A percentile compares a stretch with the other conserved stretches of the same genome.
phyloP scores from a whole-genome alignment of 64 coral and sea anemone species.

The Montipora efflorescens region DNA sequence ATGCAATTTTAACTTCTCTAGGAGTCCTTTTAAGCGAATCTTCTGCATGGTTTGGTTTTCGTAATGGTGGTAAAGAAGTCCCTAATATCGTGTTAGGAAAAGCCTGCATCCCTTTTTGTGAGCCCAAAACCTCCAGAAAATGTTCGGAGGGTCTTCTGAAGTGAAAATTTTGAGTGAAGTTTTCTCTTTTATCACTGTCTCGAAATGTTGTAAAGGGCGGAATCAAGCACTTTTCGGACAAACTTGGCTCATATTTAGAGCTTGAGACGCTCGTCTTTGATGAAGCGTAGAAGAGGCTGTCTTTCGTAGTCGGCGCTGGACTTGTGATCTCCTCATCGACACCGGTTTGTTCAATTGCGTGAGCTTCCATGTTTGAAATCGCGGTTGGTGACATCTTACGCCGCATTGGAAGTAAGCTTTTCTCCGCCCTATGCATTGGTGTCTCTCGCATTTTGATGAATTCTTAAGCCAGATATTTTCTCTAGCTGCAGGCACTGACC shows the following conservation, averaged over 20 bases:
- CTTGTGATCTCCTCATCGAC: neutral
- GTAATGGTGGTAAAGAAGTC: neutral
- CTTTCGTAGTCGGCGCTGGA: neutral
- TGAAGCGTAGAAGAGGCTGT: slow-evolving; percentile 17
- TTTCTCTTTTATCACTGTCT: neutral
- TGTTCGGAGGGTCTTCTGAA: slow-evolving; percentile 35
- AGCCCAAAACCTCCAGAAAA: slow-evolving; percentile 40
- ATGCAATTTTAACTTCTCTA: slow-evolving; percentile 9
- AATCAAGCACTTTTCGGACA: neutral
- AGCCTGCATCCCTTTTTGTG: neutral
- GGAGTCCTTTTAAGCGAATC: neutral
- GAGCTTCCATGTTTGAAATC: slow-evolving; percentile 2
- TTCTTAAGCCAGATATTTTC: neutral
- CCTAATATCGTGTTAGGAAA: neutral
- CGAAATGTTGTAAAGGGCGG: slow-evolving; percentile 13
- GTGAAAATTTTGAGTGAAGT: neutral
- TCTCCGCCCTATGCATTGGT: slow-evolving; percentile 20
- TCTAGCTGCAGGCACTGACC: neutral
- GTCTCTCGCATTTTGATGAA: slow-evolving; percentile 14
- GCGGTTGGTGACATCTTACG: slow-evolving; percentile 16
- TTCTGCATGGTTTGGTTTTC: neutral
- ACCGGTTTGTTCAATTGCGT: neutral
- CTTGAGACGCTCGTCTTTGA: neutral
- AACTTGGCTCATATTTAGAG: slow-evolving; percentile 18
- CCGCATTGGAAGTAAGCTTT: slow-evolving; percentile 8